phyloP scores from a whole-genome alignment of 2,113 vertebrate genomes.

The Okapia johnstoni region DNA sequence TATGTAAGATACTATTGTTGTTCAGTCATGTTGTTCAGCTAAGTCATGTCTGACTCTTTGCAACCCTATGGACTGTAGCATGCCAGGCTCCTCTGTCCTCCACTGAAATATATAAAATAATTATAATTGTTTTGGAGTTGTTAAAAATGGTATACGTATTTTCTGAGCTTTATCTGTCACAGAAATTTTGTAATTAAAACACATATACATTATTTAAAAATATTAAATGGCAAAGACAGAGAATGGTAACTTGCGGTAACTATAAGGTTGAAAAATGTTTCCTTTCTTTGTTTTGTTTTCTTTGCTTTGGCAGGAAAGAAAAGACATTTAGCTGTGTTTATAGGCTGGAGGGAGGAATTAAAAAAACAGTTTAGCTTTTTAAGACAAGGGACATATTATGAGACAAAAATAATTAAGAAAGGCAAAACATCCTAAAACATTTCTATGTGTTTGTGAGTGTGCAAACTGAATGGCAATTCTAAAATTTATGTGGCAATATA shows the following conservation, averaged over 20 bases:
- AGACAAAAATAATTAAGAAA: conserved; percentile 13
- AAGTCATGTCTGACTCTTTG: background rate
- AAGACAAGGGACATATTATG: background rate
- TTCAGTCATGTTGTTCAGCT: background rate
- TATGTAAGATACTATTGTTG: background rate
- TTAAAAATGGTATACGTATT: background rate
- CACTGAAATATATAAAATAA: background rate
- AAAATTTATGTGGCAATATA: background rate
- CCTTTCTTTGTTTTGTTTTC: background rate
- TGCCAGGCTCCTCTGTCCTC: background rate
- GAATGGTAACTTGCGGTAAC: background rate
- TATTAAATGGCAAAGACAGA: background rate
- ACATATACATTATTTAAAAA: background rate
- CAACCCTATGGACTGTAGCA: background rate
- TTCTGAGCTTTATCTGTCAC: background rate
- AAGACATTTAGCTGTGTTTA: background rate
- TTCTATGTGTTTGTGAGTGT: background rate
- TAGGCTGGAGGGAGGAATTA: background rate
- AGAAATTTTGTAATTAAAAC: background rate
- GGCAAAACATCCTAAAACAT: background rate
- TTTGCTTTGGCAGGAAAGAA: background rate
- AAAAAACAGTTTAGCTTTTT: background rate
- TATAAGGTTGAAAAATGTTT: background rate
- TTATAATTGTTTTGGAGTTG: background rate
- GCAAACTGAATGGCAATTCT: background rate